phyloP scores from a whole-genome alignment of 2,113 vertebrate genomes.

The Indri indri region DNA sequence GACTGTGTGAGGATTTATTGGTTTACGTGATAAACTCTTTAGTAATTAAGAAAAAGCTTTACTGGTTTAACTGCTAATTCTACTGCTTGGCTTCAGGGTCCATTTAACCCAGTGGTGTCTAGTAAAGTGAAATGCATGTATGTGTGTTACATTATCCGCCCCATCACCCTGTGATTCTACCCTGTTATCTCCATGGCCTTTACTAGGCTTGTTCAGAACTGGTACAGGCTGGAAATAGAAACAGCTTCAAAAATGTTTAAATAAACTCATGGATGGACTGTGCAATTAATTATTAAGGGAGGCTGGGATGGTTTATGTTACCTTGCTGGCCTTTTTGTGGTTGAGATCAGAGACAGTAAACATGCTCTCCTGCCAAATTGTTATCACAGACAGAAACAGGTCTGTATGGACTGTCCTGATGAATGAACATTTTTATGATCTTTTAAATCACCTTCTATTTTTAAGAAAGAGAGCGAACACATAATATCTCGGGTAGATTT shows the following conservation, averaged over 20 bases:
- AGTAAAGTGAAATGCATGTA: accelerated
- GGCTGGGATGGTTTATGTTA: slow-evolving; percentile 46
- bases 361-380: slow-evolving; percentile 8
- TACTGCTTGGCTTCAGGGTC: neutral
- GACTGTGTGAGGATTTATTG: slow-evolving; percentile 40
- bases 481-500: slow-evolving; percentile 45
- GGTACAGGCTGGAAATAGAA: slow-evolving; percentile 43
- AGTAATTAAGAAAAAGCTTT: neutral
- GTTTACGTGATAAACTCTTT: slow-evolving; percentile 14
- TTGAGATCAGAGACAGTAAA: slow-evolving; percentile 56
- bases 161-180: neutral
- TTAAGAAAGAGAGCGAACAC: slow-evolving; percentile 2
- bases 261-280: slow-evolving; percentile 24
- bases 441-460: slow-evolving; percentile 61
- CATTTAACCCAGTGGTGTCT: neutral
- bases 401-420: neutral
- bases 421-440: slow-evolving; percentile 56
- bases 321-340: slow-evolving; percentile 24
- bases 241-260: slow-evolving; percentile 45
- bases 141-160: neutral
- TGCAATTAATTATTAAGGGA: slow-evolving; percentile 57
- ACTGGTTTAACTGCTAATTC: neutral
- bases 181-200: slow-evolving; percentile 13
- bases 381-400: slow-evolving; percentile 35
- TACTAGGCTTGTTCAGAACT: neutral